Conservation (phyloP, 2,797 vertebrate genomes). For the Eurystomus glaucurus region DNA sequence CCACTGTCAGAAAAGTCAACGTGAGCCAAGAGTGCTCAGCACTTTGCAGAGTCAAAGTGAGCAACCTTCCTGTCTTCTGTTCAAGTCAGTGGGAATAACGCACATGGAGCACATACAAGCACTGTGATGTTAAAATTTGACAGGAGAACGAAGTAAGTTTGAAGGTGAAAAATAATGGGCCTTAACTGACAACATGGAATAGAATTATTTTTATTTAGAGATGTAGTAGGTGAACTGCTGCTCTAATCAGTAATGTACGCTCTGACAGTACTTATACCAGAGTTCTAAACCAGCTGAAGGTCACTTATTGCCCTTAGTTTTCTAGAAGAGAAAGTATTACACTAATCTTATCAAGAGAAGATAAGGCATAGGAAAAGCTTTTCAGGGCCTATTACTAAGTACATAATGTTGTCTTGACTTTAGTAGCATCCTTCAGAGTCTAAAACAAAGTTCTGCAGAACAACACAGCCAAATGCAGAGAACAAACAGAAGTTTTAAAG, state of each 20-base stretch:
- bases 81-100: not conserved
- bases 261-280: not conserved
- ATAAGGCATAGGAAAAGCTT: conserved; percentile 29
- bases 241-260: not conserved
- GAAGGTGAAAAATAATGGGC: not conserved
- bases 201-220: not conserved
- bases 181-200: not conserved
- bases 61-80: not conserved
- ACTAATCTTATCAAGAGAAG: conserved; percentile 4
- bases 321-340: conserved; percentile 32
- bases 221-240: not conserved
- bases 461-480: not conserved
- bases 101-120: not conserved
- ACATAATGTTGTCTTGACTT: not conserved
- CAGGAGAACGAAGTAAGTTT: not conserved
- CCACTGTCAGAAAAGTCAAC: not conserved
- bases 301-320: not conserved
- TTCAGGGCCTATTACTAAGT: not conserved
- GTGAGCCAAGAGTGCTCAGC: not conserved
- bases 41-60: not conserved
- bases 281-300: conserved; percentile 26
- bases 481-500: not conserved
- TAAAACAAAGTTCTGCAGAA: conserved; percentile 20
- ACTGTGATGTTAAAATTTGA: not conserved
- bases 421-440: conserved; percentile 5